Evolutionary conservation across 1,140 invertebrate genomes (phyloP).

Genomic region (Drosophila willistoni): DNA sequence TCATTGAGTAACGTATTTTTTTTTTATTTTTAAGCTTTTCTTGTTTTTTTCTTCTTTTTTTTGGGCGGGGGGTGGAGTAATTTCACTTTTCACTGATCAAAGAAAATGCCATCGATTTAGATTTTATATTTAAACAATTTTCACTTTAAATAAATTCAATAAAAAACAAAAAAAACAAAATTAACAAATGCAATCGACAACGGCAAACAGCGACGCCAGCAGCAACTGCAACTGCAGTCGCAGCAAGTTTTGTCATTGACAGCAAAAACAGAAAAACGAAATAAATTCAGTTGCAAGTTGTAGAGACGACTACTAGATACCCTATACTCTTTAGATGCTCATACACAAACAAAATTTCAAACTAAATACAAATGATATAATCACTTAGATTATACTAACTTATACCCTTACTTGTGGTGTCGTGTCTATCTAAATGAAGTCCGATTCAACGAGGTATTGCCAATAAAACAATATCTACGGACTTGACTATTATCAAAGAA

Average conservation of each 20-base stretch:
- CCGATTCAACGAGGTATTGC: no score
- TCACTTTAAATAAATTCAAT: constrained; percentile 3
- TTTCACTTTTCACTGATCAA: constrained; percentile 38
- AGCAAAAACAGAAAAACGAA: constrained; percentile 29
- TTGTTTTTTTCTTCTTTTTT: constrained; percentile 25
- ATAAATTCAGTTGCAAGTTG: not conserved
- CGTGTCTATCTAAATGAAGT: no score
- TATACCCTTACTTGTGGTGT: no score
- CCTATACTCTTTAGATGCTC: no score
- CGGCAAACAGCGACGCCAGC: constrained; percentile 9
- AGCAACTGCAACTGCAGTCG: constrained; percentile 34
- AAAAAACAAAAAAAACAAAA: constrained; percentile 25
- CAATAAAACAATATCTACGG: no score
- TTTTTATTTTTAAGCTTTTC: constrained; percentile 32
- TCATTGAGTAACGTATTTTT: constrained; percentile 18
- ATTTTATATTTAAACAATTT: constrained; percentile 18
- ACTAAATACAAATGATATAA: no score
- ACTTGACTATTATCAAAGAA: no score
- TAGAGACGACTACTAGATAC: no score
- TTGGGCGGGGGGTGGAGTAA: constrained; percentile 12
- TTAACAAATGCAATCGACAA: constrained; percentile 29
- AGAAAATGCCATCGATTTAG: constrained; percentile 2
- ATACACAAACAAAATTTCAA: no score
- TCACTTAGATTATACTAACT: no score
- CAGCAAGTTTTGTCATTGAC: constrained; percentile 66